These are phyloP conservation scores for Conger conger DNA, from an alignment of 2,113 vertebrate species.

Conservation along the genomic window DNA sequence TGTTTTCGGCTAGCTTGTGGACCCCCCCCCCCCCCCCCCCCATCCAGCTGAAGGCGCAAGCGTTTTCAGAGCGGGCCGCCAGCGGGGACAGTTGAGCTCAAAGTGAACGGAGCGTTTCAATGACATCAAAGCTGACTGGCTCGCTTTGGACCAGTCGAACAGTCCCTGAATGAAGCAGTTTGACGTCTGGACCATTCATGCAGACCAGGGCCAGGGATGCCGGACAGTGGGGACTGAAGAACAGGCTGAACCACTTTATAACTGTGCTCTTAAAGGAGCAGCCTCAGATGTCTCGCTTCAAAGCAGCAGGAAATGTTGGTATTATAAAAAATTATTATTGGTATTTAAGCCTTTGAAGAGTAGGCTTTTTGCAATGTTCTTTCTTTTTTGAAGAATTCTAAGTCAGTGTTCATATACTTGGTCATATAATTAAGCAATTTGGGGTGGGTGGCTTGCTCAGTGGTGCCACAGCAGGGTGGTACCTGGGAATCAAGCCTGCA, in stretches of 20 bases:
- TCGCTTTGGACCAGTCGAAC: neutral
- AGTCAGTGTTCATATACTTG: too few species aligned
- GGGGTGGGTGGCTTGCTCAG: too few species aligned
- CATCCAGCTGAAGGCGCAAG: conserved; percentile 52
- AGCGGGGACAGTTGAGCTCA: neutral
- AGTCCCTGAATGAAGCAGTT: neutral
- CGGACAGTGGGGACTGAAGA: neutral
- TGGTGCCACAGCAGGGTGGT: too few species aligned
- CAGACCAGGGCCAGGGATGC: neutral
- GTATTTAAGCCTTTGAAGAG: too few species aligned
- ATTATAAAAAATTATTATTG: too few species aligned
- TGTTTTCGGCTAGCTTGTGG: neutral
- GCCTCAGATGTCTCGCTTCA: neutral
- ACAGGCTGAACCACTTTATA: neutral
- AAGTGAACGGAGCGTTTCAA: neutral
- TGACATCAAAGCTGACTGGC: neutral
- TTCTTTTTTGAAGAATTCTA: too few species aligned
- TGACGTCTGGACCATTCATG: neutral
- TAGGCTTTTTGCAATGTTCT: too few species aligned
- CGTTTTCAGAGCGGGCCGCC: conserved; percentile 32
- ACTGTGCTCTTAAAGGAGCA: neutral
- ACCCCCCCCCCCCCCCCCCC: conserved; percentile 1
- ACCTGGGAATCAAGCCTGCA: too few species aligned
- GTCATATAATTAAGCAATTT: too few species aligned
- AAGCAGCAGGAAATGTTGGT: neutral